phyloP scores from a whole-genome alignment of 1,140 invertebrate genomes.

The Eciton burchellii region DNA sequence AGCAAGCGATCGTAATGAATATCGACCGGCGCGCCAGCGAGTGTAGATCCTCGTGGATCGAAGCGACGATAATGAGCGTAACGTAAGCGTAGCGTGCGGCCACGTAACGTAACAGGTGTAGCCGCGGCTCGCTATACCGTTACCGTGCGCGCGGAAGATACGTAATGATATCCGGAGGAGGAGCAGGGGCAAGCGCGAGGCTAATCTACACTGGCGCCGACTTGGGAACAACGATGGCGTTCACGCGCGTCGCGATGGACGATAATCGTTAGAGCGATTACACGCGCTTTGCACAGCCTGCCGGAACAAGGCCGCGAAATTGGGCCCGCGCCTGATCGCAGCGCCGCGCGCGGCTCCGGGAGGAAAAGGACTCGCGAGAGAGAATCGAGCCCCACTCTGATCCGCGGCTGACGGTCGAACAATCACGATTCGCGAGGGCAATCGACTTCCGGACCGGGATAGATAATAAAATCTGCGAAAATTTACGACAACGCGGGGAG shows the following conservation, averaged over 20 bases:
- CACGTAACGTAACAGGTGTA: conserved; percentile 66
- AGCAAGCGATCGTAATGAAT: not conserved
- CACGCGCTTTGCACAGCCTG: not conserved
- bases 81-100: conserved; percentile 55
- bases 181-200: not conserved
- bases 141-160: conserved; percentile 58
- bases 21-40: not conserved
- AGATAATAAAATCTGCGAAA: no score
- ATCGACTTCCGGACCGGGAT: no score
- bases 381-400: no score
- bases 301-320: not conserved
- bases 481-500: no score
- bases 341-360: no score
- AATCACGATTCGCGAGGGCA: no score
- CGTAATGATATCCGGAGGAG: conserved; percentile 3
- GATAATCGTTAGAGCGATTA: conserved; percentile 67
- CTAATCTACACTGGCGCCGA: not conserved
- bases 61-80: conserved; percentile 60
- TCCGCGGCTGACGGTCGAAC: no score
- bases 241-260: conserved; percentile 2
- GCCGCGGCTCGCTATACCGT: conserved; percentile 68
- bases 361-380: no score
- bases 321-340: not conserved
- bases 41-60: conserved; percentile 33
- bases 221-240: conserved; percentile 21